Evolutionary conservation across 2,888 invertebrate genomes (phyloP), one percentile per base, ranked within the genome.

Genomic region (Galeopsomyia nigrocyanea): DNA sequence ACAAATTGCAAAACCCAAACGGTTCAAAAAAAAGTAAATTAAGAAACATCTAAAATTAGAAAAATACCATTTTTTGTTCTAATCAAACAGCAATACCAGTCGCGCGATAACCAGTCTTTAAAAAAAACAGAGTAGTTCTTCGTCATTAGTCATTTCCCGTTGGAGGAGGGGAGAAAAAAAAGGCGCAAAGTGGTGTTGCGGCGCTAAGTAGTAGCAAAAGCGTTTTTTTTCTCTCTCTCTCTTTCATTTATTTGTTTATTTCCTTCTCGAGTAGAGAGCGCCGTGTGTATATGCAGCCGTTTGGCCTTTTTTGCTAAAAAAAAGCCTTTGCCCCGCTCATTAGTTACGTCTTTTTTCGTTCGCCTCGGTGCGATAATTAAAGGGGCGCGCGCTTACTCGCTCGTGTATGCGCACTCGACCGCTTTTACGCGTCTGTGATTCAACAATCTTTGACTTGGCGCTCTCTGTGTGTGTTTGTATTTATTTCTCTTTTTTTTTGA

Each of bases 281-380:
- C 26, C 13, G 13, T 39, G 7, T 13, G 10, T 16, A 2, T 1
- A 31, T 31, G 16, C n/a, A 7, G 14, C 22, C 26, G 26, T 26
- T 26, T 56, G 39, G 19, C 58, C 39, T 19, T 53, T 53, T 10
- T 39, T 7, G 50, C 66, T 66, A 66, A 60, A 65, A 61, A n/a
- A 66, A 31, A 49, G 61, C 17, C 68, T 58, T 53, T 60, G 60
- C 61, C n/a, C 26, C 47, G 67, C 72, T 72, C 72, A 68, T 72
- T 72, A 72, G 72, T 72, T 49, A 5, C 14, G 68, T 39, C 67
- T 55, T 22, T 58, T 57, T 57, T 66, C 50, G 10, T 13, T 16
- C 22, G n/a, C 51, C 39, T 22, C 31, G 53, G 31, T 13, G 71
- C 62, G 66, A 71, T 71, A 71, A 71, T 71, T 71, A 71, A 71